Evolutionary conservation across 2,888 invertebrate species (phyloP).

Genomic region (Aphrophora alni): DNA sequence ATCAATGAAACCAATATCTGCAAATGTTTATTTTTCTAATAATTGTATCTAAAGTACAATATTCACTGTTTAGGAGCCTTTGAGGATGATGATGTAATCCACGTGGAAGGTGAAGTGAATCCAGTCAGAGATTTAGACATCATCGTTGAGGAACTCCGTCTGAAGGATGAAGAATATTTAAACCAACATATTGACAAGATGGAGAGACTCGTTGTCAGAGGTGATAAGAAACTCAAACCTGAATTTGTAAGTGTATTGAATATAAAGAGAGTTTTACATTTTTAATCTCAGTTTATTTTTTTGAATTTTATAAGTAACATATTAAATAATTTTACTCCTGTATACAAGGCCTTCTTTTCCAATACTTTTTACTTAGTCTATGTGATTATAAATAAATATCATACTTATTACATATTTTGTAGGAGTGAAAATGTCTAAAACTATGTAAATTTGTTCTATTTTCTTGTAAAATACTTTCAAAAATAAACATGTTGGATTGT

Average conservation of each 20-base stretch:
- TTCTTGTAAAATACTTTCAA: too few species aligned
- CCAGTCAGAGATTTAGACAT: slow-evolving; percentile 97
- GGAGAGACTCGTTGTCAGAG: slow-evolving; percentile 82
- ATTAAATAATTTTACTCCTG: too few species aligned
- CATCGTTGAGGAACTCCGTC: slow-evolving; percentile 91
- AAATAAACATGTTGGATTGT: too few species aligned
- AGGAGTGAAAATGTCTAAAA: too few species aligned
- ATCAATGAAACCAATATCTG: too few species aligned
- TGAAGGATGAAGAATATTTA: slow-evolving; percentile 94
- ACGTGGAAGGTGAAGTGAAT: slow-evolving; percentile 98
- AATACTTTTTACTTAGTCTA: not conserved
- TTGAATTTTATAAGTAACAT: slow-evolving; percentile 6
- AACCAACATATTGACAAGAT: slow-evolving; percentile 82
- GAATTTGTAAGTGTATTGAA: slow-evolving; percentile 78
- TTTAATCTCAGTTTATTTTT: not conserved
- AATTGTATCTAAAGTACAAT: too few species aligned
- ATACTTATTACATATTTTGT: too few species aligned
- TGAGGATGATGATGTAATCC: slow-evolving; percentile 96
- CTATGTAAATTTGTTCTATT: too few species aligned
- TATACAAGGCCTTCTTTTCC: too few species aligned
- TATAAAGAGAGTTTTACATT: not conserved
- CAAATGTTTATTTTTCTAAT: too few species aligned
- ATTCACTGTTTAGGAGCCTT: slow-evolving; percentile 76
- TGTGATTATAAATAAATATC: too few species aligned
- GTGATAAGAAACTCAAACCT: slow-evolving; percentile 94